Evolutionary conservation across 1,140 invertebrate species (phyloP), one percentile per base, ranked within the genome.

Genomic region (Proctacanthus coquilletti): DNA sequence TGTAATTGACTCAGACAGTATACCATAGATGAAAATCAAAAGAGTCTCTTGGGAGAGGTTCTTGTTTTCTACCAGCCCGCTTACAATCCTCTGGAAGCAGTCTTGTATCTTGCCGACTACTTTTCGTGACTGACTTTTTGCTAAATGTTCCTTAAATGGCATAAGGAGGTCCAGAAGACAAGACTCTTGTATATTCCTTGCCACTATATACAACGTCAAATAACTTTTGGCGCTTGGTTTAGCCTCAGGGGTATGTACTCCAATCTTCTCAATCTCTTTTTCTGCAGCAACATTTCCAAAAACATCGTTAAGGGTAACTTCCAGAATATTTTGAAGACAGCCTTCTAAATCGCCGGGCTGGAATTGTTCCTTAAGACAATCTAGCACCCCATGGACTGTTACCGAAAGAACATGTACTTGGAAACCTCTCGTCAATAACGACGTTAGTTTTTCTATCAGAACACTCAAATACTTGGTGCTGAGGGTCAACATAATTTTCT

Each of bases 361-460:
- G 2, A 60, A 25, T 3, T 56, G 60, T 2, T 62, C 46, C 44
- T 77, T 76, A 34, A 96, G 56, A 25, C 73, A 70, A 34, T 73
- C 70, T 10, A 98, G 55, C 3, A 97, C 67, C 0, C 77, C 69
- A 57, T 96, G 84, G 3, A 94, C 71, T 0, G 92, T 94, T 43
- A 76, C 92, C 3, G 80, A 80, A 11, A 97, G 64, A 0, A 97
- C 88, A 50, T 97, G 92, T 14, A 93, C 73, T 69, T 96, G 91
- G 52, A 84, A 97, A 8, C 94, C 94, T 56, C 78, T 74, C 0
- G 74, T 86, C 34, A 97, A 64, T 5, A 89, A 60, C 11, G 78
- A 64, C 29, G 76, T 77, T 50, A 97, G 70, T 61, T 95, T 88
- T 38, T 74, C 71, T 4, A 97, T 55, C 6, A 96, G 60, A 50